Base-by-base conservation (phyloP, 2,888 invertebrate species). In the Coleophora flavipennella region DNA sequence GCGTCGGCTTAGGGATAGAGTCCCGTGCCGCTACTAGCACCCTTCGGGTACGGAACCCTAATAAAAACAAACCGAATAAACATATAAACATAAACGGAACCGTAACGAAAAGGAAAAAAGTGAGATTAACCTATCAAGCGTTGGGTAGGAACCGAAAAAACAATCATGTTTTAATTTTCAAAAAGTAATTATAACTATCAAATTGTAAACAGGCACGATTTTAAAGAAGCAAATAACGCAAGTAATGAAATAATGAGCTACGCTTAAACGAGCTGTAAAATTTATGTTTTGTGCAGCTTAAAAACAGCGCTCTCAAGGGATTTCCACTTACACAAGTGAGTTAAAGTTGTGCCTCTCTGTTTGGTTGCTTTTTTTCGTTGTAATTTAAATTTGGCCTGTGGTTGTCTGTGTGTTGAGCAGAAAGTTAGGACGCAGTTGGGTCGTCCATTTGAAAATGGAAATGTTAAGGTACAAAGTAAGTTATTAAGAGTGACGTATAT, bases 201-300 rank as follows among this genome's bases (percentile, higher is more conserved):
- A n/a, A n/a, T n/a, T n/a, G n/a, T n/a, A n/a, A 20, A 20, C 3
- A 20, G 6, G 20, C 14, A 53, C 58, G 55, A 53, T 59, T 53
- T 51, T 40, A 53, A 47, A 48, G 50, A 52, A 60, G 55, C 58
- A 65, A 67, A 71, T 73, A 78, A 68, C 62, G 51, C 60, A 61
- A 59, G 62, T 77, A 77, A 79, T 78, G 67, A 77, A 78, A 77
- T 79, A 80, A 79, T 80, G 74, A 79, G 75, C 67, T 71, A 65
- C 79, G 73, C 73, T 78, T 72, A 69, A 80, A 76, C 75, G 70
- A 78, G 75, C 80, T 76, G 73, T 70, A 64, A 75, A 81, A 79
- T 78, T 70, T 78, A 78, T 77, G 75, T 80, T 79, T 79, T 69
- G 71, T 73, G 59, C 70, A 71, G 73, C 74, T 80, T 78, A 73